Conservation (phyloP, 2,113 vertebrate genomes). For the Notarius lentiginosus region DNA sequence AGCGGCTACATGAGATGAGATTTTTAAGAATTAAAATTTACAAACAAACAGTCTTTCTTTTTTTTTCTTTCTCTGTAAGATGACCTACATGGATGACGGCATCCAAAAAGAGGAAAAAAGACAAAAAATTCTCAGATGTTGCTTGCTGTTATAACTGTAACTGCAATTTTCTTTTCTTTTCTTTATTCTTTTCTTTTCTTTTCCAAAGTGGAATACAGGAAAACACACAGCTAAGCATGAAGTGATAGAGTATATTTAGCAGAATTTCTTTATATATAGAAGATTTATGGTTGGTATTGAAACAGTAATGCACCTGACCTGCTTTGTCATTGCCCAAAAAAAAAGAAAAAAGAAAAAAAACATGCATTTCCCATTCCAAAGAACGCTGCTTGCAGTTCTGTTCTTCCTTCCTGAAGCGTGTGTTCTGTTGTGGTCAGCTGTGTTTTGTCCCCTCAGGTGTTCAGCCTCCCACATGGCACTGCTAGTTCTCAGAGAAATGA, state of each 20-base stretch:
- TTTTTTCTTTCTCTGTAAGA: too few relatives aligned
- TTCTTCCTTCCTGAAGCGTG: neutral
- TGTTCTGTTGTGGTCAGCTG: neutral
- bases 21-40: too few relatives aligned
- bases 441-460: slow-evolving; percentile 20
- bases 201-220: neutral
- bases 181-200: neutral
- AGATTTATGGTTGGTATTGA: neutral
- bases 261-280: neutral
- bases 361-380: neutral
- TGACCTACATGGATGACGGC: too few relatives aligned
- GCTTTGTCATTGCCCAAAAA: neutral
- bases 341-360: neutral
- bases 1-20: too few relatives aligned
- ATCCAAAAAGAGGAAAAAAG: too few relatives aligned
- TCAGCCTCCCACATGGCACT: neutral
- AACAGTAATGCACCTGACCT: neutral
- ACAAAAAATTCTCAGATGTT: too few relatives aligned
- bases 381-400: neutral
- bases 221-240: neutral
- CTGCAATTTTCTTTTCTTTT: neutral
- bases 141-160: too few relatives aligned
- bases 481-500: neutral
- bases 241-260: neutral
- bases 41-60: too few relatives aligned